Percentiles rank a stretch among this genome's conserved stretches.
Evolutionary conservation across 1,140 invertebrate species (phyloP).

Genomic region (Meloidogyne exigua): DNA sequence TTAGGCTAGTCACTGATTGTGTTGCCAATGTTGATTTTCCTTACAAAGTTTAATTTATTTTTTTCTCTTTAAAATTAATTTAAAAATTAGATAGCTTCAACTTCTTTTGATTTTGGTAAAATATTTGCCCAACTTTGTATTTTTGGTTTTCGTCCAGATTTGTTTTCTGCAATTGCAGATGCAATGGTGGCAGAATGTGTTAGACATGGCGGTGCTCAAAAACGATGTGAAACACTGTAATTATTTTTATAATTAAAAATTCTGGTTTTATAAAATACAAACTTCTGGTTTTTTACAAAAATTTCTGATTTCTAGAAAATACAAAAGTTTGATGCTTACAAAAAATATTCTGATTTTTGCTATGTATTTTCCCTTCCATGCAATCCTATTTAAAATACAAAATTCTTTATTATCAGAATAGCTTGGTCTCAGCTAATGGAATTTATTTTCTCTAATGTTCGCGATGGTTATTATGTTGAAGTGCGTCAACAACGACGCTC

Average conservation of each 20-base stretch:
- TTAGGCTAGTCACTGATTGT: slow-evolving; percentile 50
- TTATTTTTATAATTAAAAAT: neutral
- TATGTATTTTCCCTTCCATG: slow-evolving; percentile 19
- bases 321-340: slow-evolving; percentile 54
- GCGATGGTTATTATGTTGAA: slow-evolving; percentile 50
- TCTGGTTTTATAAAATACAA: neutral
- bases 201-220: slow-evolving; percentile 53
- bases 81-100: slow-evolving; percentile 45
- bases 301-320: neutral
- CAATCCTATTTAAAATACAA: neutral
- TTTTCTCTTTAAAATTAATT: slow-evolving; percentile 17
- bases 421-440: slow-evolving; percentile 60
- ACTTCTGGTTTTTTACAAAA: neutral
- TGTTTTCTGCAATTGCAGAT: slow-evolving; percentile 58
- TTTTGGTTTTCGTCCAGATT: slow-evolving; percentile 59
- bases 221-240: slow-evolving; percentile 57
- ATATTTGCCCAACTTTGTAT: slow-evolving; percentile 53
- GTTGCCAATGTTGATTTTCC: slow-evolving; percentile 52
- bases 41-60: slow-evolving; percentile 36
- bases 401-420: slow-evolving; percentile 6
- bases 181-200: slow-evolving; percentile 62
- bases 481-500: slow-evolving; percentile 44
- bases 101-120: slow-evolving; percentile 50
- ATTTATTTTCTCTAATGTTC: slow-evolving; percentile 48
- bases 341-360: too few relatives aligned